Conservation (phyloP, 2,888 invertebrate species). For the Himalopsyche anomala region DNA sequence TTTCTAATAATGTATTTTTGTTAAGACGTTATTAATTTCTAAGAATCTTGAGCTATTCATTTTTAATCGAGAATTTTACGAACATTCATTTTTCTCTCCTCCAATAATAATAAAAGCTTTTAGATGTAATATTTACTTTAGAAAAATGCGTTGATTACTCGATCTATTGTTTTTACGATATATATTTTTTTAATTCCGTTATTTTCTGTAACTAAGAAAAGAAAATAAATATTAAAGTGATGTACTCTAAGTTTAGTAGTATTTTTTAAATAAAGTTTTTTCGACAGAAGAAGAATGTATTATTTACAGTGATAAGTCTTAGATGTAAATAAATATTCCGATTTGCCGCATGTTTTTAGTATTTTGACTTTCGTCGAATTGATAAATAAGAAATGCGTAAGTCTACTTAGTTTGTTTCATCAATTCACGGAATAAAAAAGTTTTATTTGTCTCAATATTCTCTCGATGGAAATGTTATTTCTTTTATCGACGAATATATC, state of each 20-base stretch:
- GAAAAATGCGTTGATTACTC: no score
- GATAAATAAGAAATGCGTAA: background rate
- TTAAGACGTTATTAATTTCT: background rate
- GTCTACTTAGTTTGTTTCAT: slow-evolving; percentile 16
- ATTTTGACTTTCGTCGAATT: background rate
- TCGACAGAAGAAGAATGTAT: no score
- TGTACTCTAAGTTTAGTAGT: no score
- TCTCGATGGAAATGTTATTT: slow-evolving; percentile 13
- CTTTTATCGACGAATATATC: slow-evolving; percentile 9
- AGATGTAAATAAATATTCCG: slow-evolving; percentile 4
- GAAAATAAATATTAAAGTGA: no score
- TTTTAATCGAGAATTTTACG: no score
- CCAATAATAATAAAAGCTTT: no score
- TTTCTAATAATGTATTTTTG: background rate
- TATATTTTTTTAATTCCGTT: no score
- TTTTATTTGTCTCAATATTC: slow-evolving; percentile 43
- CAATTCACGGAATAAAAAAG: slow-evolving; percentile 1
- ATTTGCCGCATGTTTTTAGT: background rate
- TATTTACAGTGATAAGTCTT: background rate
- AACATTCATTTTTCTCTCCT: no score
- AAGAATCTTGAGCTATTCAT: background rate
- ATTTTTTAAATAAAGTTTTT: no score
- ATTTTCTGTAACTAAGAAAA: no score
- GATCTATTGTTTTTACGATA: no score
- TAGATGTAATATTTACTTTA: no score